phyloP scores from a whole-genome alignment of 2,888 invertebrate genomes.

The Lissonota sp. region DNA sequence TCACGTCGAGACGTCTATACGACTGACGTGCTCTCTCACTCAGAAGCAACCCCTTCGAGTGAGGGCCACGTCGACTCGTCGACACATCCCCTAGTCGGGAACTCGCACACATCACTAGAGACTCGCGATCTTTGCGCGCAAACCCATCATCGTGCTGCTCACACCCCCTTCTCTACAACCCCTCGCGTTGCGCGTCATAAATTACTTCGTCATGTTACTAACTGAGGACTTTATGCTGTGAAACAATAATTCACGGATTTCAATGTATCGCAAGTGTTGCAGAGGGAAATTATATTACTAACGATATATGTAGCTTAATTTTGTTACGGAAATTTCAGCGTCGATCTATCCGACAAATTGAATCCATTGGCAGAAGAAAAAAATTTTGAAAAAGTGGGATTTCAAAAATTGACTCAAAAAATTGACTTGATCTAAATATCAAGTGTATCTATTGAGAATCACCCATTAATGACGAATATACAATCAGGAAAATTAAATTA shows the following conservation, averaged over 20 bases:
- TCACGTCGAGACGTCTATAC: conserved; percentile 36
- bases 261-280: neutral
- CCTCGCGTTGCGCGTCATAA: conserved; percentile 58
- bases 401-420: too few relatives aligned
- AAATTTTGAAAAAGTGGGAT: too few relatives aligned
- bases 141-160: conserved; percentile 48
- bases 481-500: too few relatives aligned
- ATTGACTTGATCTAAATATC: too few relatives aligned
- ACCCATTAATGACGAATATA: too few relatives aligned
- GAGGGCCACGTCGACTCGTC: conserved; percentile 36
- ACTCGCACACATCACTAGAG: conserved; percentile 40
- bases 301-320: conserved; percentile 23
- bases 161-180: conserved; percentile 26
- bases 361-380: too few relatives aligned
- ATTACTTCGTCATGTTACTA: conserved; percentile 68
- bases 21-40: conserved; percentile 34
- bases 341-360: neutral
- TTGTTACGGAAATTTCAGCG: neutral
- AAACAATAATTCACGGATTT: conserved; percentile 35
- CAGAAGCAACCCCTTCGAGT: conserved; percentile 40
- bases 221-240: conserved; percentile 16
- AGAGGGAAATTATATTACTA: conserved; percentile 2
- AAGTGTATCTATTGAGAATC: too few relatives aligned
- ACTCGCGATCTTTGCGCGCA: conserved; percentile 46
- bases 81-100: conserved; percentile 51